phyloP scores from a whole-genome alignment of 2,888 invertebrate species.

The Masnerella sp. region DNA sequence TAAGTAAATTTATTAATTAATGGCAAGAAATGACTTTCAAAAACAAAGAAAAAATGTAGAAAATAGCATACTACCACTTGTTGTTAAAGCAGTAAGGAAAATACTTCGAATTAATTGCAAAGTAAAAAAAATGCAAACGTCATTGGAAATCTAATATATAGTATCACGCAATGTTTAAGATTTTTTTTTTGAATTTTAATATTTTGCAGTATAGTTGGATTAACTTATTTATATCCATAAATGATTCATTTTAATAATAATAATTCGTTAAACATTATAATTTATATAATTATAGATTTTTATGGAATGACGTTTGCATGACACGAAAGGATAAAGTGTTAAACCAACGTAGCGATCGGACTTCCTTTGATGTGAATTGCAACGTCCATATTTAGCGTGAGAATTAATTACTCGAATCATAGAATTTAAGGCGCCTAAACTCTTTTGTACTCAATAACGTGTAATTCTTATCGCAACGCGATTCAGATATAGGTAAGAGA shows the following conservation, averaged over 20 bases:
- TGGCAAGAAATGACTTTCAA: no score
- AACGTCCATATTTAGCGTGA: conserved; percentile 33
- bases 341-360: conserved; percentile 8
- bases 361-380: conserved; percentile 29
- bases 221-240: no score
- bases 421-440: conserved; percentile 41
- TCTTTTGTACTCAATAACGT: conserved; percentile 46
- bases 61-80: conserved; percentile 2
- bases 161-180: not conserved
- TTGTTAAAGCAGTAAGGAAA: conserved; percentile 9
- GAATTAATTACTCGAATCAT: conserved; percentile 21
- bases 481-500: conserved; percentile 19
- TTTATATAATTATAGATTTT: no score
- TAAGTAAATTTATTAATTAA: no score
- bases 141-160: not conserved
- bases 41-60: not conserved
- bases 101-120: not conserved
- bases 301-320: conserved; percentile 15
- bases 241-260: no score
- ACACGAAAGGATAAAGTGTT: conserved; percentile 6
- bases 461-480: conserved; percentile 31
- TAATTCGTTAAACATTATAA: no score
- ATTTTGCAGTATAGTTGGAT: no score
- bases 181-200: no score
- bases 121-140: not conserved